These are phyloP conservation scores for Emydoidea blandingii DNA, from an alignment of 2,797 vertebrate species.

Conservation along the genomic window DNA sequence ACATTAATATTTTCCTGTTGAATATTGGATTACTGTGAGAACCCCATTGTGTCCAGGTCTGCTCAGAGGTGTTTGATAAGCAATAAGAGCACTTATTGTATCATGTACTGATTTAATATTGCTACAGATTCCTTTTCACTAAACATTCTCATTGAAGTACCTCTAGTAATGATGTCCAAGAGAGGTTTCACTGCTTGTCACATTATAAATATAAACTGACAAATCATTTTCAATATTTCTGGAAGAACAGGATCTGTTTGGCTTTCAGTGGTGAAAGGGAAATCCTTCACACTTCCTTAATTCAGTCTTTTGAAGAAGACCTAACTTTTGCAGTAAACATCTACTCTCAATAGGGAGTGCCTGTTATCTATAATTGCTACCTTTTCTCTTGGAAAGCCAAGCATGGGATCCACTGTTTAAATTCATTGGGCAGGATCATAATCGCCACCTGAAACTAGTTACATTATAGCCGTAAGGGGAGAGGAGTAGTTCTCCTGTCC, in stretches of 20 bases:
- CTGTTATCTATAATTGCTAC: neutral
- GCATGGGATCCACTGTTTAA: neutral
- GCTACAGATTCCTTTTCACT: too few relatives aligned
- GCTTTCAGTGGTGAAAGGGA: slow-evolving; percentile 63
- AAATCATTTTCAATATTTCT: slow-evolving; percentile 54
- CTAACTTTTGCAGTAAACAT: slow-evolving; percentile 39
- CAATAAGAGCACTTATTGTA: neutral
- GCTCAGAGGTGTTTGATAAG: neutral
- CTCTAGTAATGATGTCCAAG: slow-evolving; percentile 71
- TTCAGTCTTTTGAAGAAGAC: slow-evolving; percentile 5
- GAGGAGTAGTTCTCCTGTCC: neutral
- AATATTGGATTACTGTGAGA: neutral
- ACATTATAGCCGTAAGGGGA: neutral
- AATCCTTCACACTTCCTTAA: slow-evolving; percentile 63
- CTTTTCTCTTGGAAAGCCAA: neutral
- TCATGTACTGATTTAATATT: too few relatives aligned
- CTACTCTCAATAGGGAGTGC: neutral
- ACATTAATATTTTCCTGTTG: neutral
- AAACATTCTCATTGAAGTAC: too few relatives aligned
- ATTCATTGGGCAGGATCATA: neutral
- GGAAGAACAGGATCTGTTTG: slow-evolving; percentile 74
- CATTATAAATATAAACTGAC: slow-evolving; percentile 71
- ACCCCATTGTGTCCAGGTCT: neutral
- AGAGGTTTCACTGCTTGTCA: slow-evolving; percentile 76
- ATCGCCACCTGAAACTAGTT: neutral